A percentile compares a stretch with the other conserved stretches of the same genome.
Conservation (phyloP, 2,888 invertebrate species). For the Teleogryllus oceanicus region DNA sequence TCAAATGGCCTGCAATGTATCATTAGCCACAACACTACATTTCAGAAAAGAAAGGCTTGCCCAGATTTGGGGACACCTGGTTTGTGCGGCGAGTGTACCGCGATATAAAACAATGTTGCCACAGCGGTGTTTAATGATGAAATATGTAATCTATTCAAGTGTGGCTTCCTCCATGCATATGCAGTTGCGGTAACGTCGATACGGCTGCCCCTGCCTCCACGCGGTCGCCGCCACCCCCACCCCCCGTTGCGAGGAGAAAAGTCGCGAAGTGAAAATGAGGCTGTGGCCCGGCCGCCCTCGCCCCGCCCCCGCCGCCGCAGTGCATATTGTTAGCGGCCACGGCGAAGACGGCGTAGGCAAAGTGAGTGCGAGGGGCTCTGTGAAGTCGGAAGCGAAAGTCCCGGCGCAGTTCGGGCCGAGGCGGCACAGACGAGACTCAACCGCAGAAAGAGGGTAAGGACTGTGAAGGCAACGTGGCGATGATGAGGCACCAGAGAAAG, state of each 20-base stretch:
- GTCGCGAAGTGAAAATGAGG: background rate
- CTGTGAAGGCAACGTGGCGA: too few species aligned
- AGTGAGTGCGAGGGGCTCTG: background rate
- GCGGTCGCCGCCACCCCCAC: background rate
- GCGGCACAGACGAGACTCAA: too few species aligned
- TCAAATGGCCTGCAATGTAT: background rate
- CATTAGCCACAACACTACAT: background rate
- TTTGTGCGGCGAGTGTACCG: slow-evolving; percentile 22
- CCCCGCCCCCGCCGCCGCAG: background rate
- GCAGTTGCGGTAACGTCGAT: slow-evolving; percentile 5
- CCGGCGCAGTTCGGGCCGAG: background rate
- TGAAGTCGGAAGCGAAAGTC: background rate
- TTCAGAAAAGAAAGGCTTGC: background rate
- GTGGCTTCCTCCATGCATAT: slow-evolving; percentile 26
- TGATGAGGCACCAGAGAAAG: too few species aligned
- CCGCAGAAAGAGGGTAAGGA: too few species aligned
- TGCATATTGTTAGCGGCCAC: background rate
- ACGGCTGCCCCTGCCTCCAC: background rate
- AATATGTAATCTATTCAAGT: slow-evolving; percentile 28
- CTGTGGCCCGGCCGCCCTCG: background rate
- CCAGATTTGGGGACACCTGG: slow-evolving; percentile 12
- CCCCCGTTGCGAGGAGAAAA: background rate
- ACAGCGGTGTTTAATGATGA: slow-evolving; percentile 26
- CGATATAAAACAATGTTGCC: slow-evolving; percentile 27
- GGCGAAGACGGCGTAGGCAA: background rate